Evolutionary conservation across 2,888 invertebrate genomes (phyloP).

Genomic region (Lutraria lutraria): DNA sequence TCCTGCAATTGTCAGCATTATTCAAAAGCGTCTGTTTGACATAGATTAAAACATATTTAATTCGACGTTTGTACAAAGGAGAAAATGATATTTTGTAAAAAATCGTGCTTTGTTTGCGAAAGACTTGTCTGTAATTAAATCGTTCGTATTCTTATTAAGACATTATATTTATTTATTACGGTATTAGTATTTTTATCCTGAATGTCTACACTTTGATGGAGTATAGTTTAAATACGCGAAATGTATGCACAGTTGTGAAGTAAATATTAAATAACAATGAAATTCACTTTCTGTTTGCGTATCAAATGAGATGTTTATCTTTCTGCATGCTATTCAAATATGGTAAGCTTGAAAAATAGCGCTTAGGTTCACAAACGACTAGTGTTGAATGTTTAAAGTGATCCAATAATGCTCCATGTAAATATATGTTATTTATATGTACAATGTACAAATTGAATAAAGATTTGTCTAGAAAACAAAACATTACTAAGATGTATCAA

Average conservation of each 20-base stretch:
- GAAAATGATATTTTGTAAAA: neutral
- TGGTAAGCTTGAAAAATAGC: too few relatives aligned
- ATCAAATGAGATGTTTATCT: too few relatives aligned
- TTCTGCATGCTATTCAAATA: too few relatives aligned
- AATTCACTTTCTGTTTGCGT: too few relatives aligned
- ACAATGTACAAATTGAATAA: too few relatives aligned
- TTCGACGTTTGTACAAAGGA: neutral
- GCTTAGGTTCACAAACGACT: too few relatives aligned
- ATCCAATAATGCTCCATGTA: too few relatives aligned
- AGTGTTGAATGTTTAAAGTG: too few relatives aligned
- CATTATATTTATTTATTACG: neutral
- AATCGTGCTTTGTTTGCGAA: neutral
- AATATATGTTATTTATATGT: too few relatives aligned
- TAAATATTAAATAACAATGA: too few relatives aligned
- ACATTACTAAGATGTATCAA: too few relatives aligned
- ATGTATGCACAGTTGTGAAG: neutral
- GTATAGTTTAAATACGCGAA: neutral
- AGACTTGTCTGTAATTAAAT: conserved; percentile 1
- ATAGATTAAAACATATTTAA: neutral
- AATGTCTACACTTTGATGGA: neutral
- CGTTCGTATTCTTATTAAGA: neutral
- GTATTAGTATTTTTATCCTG: neutral
- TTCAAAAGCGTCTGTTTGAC: neutral
- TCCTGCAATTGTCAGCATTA: neutral
- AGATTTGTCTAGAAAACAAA: too few relatives aligned